Evolutionary conservation across 2,888 invertebrate species (phyloP), one percentile per base, ranked within the genome.

Genomic region (Ichneumon xanthorius): DNA sequence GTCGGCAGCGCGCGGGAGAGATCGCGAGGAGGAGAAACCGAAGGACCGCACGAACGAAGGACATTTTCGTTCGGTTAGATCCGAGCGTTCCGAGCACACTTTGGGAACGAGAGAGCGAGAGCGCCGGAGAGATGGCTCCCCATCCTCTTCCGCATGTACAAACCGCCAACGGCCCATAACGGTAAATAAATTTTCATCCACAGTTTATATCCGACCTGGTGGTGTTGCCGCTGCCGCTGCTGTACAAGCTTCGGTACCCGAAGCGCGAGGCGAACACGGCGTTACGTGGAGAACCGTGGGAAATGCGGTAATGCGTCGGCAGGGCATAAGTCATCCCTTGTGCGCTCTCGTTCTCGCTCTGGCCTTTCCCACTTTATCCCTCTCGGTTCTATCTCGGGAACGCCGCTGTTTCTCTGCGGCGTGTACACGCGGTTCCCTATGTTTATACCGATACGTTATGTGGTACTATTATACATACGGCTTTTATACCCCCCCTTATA

Each of bases 111-210:
- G 14, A 16, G 45, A 48, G 45, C 0, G 33, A 53, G 53, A n/a
- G 7, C 11, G 40, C 40, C 3, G 63, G 2, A 30, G 63, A 63
- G 58, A 63, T 26, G n/a, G 33, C 63, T 63, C 3, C n/a, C 5
- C 33, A 58, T 58, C 78, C 22, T n/a, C 30, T 48, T 11, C 55
- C 77, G 30, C 11, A 30, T 67, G 65, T 67, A 75, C 81, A 63
- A 82, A 82, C 73, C 79, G 84, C 80, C 70, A 82, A 72, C 65
- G 84, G 68, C 77, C 70, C 80, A 61, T 87, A 82, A 80, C 85
- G 86, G 88, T 88, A 87, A 89, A 89, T 89, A 87, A 88, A 89
- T 89, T 88, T 85, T 86, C 88, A 86, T 86, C 85, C 84, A 80
- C 81, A 88, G 87, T 87, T 87, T 85, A 87, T 86, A 88, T 83